A percentile compares a stretch with the other conserved stretches of the same genome.
Evolutionary conservation across 2,888 invertebrate species (phyloP).

Genomic region (Drosophila falleni): DNA sequence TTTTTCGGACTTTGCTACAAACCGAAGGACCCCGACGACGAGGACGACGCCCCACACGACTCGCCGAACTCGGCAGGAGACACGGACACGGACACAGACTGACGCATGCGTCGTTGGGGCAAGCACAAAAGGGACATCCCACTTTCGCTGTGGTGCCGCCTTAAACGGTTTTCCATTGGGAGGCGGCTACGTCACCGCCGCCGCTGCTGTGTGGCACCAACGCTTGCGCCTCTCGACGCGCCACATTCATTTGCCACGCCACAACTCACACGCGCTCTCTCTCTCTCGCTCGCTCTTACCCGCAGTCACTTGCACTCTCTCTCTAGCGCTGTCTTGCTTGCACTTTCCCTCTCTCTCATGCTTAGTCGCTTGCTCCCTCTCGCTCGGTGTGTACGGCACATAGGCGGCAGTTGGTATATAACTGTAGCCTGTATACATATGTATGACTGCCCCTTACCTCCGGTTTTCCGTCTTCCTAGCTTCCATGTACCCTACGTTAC

Average conservation of each 20-base stretch:
- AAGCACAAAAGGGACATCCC: conserved; percentile 71
- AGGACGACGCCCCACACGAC: conserved; percentile 11
- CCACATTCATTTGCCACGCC: conserved; percentile 44
- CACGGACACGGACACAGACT: background rate
- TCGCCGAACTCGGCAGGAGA: conserved; percentile 3
- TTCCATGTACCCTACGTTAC: background rate
- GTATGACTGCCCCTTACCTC: conserved; percentile 16
- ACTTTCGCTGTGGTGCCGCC: conserved; percentile 68
- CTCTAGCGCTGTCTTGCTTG: conserved; percentile 1
- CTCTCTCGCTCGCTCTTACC: background rate
- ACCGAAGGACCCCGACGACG: background rate
- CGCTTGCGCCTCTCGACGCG: conserved; percentile 72
- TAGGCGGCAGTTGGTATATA: conserved; percentile 11
- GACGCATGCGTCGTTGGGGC: conserved; percentile 57
- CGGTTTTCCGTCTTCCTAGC: too few species aligned
- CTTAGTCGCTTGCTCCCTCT: conserved; percentile 9
- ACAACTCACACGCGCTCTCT: conserved; percentile 1
- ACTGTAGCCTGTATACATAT: conserved; percentile 33
- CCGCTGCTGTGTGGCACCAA: conserved; percentile 50
- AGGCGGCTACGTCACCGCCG: conserved; percentile 38
- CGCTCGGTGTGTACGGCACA: conserved; percentile 4
- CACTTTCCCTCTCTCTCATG: background rate
- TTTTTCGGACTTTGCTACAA: conserved; percentile 26
- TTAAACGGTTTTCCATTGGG: conserved; percentile 73
- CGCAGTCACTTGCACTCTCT: background rate